phyloP scores from a whole-genome alignment of 2,113 vertebrate species.

The Gallinago paraguaiae region DNA sequence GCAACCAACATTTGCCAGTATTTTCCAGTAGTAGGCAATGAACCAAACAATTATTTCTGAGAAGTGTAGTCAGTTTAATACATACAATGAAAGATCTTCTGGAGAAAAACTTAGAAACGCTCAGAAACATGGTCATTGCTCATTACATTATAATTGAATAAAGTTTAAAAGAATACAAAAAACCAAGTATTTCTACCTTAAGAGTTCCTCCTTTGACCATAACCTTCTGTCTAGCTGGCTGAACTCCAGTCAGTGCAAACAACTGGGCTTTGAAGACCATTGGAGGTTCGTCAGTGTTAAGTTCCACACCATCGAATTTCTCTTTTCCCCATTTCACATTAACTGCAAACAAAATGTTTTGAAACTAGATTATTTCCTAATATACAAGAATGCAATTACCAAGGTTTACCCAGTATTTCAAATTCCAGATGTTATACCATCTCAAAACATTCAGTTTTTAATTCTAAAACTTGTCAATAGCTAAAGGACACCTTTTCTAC shows the following conservation, averaged over 20 bases:
- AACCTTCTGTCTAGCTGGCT: slow-evolving; percentile 97
- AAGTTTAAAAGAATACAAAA: background rate
- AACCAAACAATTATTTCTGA: background rate
- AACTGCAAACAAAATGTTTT: slow-evolving; percentile 76
- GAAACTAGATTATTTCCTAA: slow-evolving; percentile 21
- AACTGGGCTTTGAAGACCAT: slow-evolving; percentile 99
- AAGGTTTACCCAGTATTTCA: background rate
- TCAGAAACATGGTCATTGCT: accelerated
- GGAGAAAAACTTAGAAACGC: background rate
- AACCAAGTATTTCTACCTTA: slow-evolving; percentile 79
- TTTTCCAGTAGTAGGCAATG: background rate
- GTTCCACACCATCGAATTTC: slow-evolving; percentile 94
- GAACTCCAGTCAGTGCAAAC: slow-evolving; percentile 95
- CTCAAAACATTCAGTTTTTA: background rate
- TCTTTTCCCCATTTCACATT: slow-evolving; percentile 99
- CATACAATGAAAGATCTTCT: background rate
- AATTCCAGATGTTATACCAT: background rate
- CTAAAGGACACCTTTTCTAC: background rate
- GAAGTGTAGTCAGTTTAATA: background rate
- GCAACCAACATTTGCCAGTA: background rate
- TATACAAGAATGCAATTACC: background rate
- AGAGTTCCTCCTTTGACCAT: slow-evolving; percentile 99
- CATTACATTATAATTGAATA: background rate
- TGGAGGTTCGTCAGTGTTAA: slow-evolving; percentile 97
- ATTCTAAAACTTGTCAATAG: background rate